These are phyloP conservation scores for Agelas oroides DNA, from an alignment of 37 sponge, comb jelly and placozoan species.

Conservation along the genomic window DNA sequence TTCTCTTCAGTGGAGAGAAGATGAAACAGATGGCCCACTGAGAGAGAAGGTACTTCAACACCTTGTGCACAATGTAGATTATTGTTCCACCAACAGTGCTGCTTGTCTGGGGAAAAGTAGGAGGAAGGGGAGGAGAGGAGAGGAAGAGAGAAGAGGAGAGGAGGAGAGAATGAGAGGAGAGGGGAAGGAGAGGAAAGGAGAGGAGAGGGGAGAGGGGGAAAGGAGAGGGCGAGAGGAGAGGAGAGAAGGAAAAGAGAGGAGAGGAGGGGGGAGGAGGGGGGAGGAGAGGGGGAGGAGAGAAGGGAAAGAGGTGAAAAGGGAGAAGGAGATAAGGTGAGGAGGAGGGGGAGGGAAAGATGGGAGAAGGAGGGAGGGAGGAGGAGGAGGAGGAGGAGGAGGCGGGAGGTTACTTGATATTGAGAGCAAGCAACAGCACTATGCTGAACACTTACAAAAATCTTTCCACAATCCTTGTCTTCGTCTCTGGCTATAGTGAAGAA, in stretches of 20 bases:
- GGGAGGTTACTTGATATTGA: too few species aligned
- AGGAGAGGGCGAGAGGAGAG: background rate
- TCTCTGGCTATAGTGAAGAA: background rate
- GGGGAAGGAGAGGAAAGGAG: background rate
- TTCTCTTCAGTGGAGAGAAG: constrained; percentile 46
- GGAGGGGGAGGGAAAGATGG: too few species aligned
- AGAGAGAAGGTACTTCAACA: constrained; percentile 46
- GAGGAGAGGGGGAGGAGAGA: too few species aligned
- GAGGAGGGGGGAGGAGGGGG: too few species aligned
- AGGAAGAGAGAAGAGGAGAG: background rate
- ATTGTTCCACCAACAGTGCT: background rate
- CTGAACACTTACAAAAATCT: constrained; percentile 33
- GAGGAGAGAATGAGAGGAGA: background rate
- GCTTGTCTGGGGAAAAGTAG: background rate
- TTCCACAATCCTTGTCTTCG: constrained; percentile 25
- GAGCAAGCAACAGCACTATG: too few species aligned
- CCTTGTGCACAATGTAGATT: constrained; percentile 43
- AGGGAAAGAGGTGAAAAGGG: too few species aligned
- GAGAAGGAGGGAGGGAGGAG: too few species aligned
- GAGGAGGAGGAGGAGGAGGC: too few species aligned
- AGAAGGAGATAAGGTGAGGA: too few species aligned
- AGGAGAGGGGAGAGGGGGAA: background rate
- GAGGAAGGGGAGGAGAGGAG: background rate
- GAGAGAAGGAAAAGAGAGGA: too few species aligned
- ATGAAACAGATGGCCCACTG: constrained; percentile 47